Conservation (phyloP, 2,113 vertebrate species). For the Neolamprologus kungweensis region DNA sequence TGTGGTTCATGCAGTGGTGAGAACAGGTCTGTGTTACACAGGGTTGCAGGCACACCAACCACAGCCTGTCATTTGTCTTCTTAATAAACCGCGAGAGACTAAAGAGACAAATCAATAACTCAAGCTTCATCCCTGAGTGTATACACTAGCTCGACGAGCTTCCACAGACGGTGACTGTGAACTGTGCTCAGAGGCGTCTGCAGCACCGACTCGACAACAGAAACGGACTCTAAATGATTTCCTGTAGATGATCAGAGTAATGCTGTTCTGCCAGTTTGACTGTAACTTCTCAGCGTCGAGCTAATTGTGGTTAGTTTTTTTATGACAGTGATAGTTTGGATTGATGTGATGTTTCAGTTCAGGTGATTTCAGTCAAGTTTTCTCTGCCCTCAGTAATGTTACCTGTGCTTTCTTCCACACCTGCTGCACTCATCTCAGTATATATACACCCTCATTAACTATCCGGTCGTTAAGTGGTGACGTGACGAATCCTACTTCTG, state of each 20-base stretch:
- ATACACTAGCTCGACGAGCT: rapidly evolving
- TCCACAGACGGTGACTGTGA: neutral
- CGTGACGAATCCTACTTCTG: rapidly evolving
- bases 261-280: neutral
- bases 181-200: neutral
- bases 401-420: neutral
- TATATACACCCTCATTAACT: neutral
- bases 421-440: neutral
- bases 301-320: neutral
- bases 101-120: neutral
- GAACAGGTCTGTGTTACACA: neutral
- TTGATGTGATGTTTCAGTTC: neutral
- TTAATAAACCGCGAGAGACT: neutral
- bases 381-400: neutral
- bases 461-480: neutral
- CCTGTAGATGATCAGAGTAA: neutral
- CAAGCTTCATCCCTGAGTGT: neutral
- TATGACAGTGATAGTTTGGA: neutral
- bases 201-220: neutral
- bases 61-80: neutral
- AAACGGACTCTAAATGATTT: neutral
- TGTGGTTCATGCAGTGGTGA: neutral
- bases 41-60: neutral
- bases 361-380: neutral
- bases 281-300: rapidly evolving